phyloP scores from a whole-genome alignment of 2,888 invertebrate genomes.

The Coelinius sp. region DNA sequence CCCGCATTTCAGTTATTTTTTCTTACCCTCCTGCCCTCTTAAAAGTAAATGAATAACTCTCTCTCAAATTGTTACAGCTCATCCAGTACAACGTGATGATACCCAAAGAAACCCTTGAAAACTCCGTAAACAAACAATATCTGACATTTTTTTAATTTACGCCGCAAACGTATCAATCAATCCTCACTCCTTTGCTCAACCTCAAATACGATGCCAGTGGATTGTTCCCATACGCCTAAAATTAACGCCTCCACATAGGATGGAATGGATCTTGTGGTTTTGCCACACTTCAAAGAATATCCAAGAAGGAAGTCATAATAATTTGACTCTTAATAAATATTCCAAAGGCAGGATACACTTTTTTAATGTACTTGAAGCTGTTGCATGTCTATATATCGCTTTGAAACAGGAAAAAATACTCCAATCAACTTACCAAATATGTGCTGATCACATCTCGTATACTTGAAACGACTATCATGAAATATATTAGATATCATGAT shows the following conservation, averaged over 20 bases:
- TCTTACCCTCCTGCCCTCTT: too few species aligned
- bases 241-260: constrained; percentile 55
- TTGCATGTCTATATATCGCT: not conserved
- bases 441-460: constrained; percentile 9
- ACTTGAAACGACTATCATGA: not conserved
- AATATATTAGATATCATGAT: constrained; percentile 9
- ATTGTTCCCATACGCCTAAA: constrained; percentile 55
- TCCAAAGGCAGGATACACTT: constrained; percentile 12
- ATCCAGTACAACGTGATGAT: not conserved
- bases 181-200: constrained; percentile 61
- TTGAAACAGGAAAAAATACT: not conserved
- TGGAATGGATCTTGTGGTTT: constrained; percentile 27
- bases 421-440: constrained; percentile 35
- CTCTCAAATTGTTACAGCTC: not conserved
- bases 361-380: constrained; percentile 7
- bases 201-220: constrained; percentile 37
- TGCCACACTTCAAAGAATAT: constrained; percentile 38
- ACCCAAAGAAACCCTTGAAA: not conserved
- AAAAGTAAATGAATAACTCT: too few species aligned
- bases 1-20: too few species aligned
- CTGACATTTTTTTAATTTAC: constrained; percentile 31
- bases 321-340: constrained; percentile 28
- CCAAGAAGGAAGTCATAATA: constrained; percentile 40
- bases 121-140: not conserved
- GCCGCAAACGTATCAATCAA: constrained; percentile 63